These are phyloP conservation scores for Drosophila cyrtoloma DNA, from an alignment of 2,888 invertebrate species.

Conservation along the genomic window DNA sequence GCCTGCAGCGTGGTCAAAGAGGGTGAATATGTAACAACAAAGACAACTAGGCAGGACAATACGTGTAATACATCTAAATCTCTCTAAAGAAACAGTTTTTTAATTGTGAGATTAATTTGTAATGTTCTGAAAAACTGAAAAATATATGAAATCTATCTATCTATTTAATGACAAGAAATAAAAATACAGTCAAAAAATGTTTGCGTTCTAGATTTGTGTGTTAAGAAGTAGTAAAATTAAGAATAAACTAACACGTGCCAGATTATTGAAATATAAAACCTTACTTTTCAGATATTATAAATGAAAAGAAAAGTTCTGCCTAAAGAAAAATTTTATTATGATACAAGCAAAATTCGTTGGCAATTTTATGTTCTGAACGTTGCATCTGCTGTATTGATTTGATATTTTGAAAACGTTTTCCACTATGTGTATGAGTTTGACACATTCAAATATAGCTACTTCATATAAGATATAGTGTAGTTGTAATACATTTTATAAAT, in stretches of 20 bases:
- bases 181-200: background rate
- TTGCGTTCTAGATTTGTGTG: background rate
- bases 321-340: background rate
- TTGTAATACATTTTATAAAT: background rate
- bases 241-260: background rate
- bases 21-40: background rate
- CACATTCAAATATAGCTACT: background rate
- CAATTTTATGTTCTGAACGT: background rate
- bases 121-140: background rate
- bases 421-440: background rate
- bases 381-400: background rate
- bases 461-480: background rate
- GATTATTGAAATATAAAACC: background rate
- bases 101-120: background rate
- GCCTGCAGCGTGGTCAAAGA: constrained; percentile 22
- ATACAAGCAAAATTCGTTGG: background rate
- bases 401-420: background rate
- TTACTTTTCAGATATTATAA: background rate
- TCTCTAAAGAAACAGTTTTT: background rate
- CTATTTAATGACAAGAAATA: background rate
- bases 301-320: background rate
- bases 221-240: background rate
- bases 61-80: constrained; percentile 13
- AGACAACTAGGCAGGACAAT: constrained; percentile 3
- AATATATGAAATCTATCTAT: background rate